phyloP scores from a whole-genome alignment of 2,797 vertebrate species.

The Semotilus atromaculatus region DNA sequence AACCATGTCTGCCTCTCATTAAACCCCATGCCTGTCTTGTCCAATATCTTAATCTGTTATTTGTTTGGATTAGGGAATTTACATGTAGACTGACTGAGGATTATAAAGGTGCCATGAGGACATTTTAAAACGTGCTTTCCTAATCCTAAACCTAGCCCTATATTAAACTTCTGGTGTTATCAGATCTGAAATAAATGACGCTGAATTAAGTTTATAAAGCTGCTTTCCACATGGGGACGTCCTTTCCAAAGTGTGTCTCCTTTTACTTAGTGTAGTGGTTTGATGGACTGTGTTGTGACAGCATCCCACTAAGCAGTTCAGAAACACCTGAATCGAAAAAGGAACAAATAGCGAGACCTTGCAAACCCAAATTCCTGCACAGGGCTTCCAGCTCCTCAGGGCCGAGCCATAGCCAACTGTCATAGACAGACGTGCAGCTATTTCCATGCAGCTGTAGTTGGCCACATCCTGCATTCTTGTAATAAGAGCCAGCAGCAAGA shows the following conservation, averaged over 20 bases:
- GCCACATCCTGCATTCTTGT: slow-evolving; percentile 62
- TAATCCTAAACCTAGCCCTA: background rate
- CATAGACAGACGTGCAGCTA: slow-evolving; percentile 21
- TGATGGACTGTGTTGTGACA: background rate
- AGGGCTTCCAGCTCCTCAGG: slow-evolving; percentile 11
- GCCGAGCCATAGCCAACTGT: slow-evolving; percentile 21
- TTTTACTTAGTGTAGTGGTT: background rate
- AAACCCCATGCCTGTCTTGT: background rate
- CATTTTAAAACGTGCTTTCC: background rate
- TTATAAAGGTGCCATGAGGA: background rate
- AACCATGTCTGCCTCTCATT: background rate
- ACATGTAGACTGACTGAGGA: background rate
- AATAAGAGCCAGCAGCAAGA: slow-evolving; percentile 41
- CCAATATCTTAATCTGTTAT: background rate
- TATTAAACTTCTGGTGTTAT: background rate
- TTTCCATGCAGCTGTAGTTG: slow-evolving; percentile 55
- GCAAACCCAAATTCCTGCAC: slow-evolving; percentile 31
- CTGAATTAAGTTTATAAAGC: background rate
- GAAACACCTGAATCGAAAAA: background rate
- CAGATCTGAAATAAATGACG: background rate
- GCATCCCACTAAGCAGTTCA: background rate
- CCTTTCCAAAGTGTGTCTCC: background rate
- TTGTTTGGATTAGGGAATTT: slow-evolving; percentile 20
- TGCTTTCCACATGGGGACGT: background rate
- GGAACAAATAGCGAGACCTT: slow-evolving; percentile 1